Evolutionary conservation across 1,140 invertebrate genomes (phyloP), one percentile per base, ranked within the genome.

Genomic region (Trissolcus basalis): DNA sequence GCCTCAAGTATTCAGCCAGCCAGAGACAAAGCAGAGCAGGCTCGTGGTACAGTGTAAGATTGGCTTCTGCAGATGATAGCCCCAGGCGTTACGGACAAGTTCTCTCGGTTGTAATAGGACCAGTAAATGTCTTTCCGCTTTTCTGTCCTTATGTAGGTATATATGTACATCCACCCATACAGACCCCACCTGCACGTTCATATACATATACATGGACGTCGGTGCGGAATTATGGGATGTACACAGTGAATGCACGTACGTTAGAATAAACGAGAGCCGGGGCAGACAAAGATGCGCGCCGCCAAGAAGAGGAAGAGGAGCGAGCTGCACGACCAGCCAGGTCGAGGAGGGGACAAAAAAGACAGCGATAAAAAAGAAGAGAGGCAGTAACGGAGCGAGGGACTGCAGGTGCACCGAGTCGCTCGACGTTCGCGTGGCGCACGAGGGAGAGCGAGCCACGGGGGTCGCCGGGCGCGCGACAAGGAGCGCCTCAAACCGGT

Each of bases 21-120:
- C 49, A 64, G 41, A 68, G 60, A 72, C 54, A 70, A 71, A 79
- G 73, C 63, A 53, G 43, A 50, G 59, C 50, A 47, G 68, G 71
- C 61, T 75, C 78, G 80, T 82, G 78, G 80, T 80, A 73, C 78
- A 65, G 82, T 80, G 81, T 82, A 82, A 84, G 80, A 85, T 87
- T 83, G 83, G 86, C 84, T 86, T 85, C 84, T 85, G 83, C 77
- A 80, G 81, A 82, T 85, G 86, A 86, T 88, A 86, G 85, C 82
- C 82, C 14, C 76, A 54, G 78, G 85, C 82, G 74, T 81, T 82
- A 81, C 80, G 79, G 80, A 83, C 84, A 82, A 86, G 82, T 87
- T 85, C 78, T 69, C 77, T 48, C 68, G 68, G 67, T 63, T 68
- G 80, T 76, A 82, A 82, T 83, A 80, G 79, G 76, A 77, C 70